Percentiles rank a stretch among this genome's conserved stretches.
phyloP scores from a whole-genome alignment of 53 echinoderm and acorn worm genomes.

The Apostichopus leukothele region DNA sequence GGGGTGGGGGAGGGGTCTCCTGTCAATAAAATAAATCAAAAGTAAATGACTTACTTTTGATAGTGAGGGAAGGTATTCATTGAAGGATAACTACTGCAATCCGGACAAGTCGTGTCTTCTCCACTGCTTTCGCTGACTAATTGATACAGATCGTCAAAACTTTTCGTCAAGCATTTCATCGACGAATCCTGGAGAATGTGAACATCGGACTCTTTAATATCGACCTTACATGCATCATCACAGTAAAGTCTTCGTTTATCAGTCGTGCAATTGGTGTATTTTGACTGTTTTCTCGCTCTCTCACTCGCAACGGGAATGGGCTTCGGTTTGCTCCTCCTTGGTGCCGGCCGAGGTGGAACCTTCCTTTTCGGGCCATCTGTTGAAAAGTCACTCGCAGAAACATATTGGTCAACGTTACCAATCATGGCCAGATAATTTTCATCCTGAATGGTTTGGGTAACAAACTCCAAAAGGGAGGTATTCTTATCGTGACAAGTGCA shows the following conservation, averaged over 20 bases:
- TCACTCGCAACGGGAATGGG: not conserved
- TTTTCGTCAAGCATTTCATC: not conserved
- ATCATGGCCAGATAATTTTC: constrained; percentile 3
- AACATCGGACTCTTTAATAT: not conserved
- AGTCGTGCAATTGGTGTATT: not conserved
- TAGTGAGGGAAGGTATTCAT: not conserved
- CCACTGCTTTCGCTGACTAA: not conserved
- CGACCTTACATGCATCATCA: not conserved
- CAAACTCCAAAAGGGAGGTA: not conserved
- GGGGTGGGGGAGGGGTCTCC: no score
- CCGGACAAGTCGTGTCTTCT: not conserved
- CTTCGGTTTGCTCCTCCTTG: not conserved
- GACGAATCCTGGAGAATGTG: not conserved
- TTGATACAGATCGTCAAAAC: constrained; percentile 13
- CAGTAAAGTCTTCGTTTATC: not conserved
- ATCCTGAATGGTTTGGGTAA: not conserved
- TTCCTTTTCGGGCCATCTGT: not conserved
- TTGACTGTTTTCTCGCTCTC: not conserved
- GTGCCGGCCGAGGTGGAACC: not conserved
- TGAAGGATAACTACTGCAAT: not conserved
- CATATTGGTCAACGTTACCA: not conserved
- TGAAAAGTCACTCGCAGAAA: not conserved
- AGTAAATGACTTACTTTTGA: not conserved
- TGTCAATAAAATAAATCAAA: no score
- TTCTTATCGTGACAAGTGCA: not conserved